phyloP scores from a whole-genome alignment of 2,888 invertebrate genomes.

The Acleris literana region DNA sequence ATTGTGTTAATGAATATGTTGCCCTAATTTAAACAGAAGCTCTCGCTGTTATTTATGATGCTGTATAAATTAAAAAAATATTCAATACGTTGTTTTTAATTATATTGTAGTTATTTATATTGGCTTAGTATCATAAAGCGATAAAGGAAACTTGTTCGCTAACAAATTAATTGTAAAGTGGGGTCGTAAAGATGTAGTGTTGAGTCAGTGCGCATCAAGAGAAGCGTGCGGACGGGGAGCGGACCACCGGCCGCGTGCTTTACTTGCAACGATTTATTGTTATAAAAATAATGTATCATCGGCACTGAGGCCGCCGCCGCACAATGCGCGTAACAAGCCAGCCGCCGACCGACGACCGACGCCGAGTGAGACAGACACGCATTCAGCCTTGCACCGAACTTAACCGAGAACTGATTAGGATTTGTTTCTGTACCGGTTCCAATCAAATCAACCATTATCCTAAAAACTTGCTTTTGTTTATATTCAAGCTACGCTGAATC shows the following conservation, averaged over 20 bases:
- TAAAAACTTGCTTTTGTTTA: too few species aligned
- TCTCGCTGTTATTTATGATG: slow-evolving; percentile 25
- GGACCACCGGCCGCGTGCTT: slow-evolving; percentile 78
- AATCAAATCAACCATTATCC: neutral
- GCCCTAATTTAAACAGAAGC: slow-evolving; percentile 17
- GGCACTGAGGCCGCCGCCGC: slow-evolving; percentile 57
- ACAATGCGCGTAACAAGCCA: slow-evolving; percentile 77
- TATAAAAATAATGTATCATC: slow-evolving; percentile 84
- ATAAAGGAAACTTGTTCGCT: slow-evolving; percentile 38
- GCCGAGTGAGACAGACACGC: slow-evolving; percentile 47
- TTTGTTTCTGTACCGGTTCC: slow-evolving; percentile 1
- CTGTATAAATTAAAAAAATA: slow-evolving; percentile 15
- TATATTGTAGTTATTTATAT: slow-evolving; percentile 38
- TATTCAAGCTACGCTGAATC: too few species aligned
- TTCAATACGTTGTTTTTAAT: slow-evolving; percentile 31
- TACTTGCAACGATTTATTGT: slow-evolving; percentile 82
- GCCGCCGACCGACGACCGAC: slow-evolving; percentile 7
- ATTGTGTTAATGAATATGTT: slow-evolving; percentile 18
- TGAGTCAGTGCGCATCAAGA: slow-evolving; percentile 45
- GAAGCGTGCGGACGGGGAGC: slow-evolving; percentile 49
- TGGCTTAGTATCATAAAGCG: slow-evolving; percentile 34
- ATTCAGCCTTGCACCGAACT: slow-evolving; percentile 15
- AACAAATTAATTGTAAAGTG: slow-evolving; percentile 47
- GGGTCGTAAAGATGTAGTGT: slow-evolving; percentile 44
- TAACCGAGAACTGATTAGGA: slow-evolving; percentile 5